Base-by-base conservation (phyloP, 2,113 vertebrate genomes). In the Columba janthina region DNA sequence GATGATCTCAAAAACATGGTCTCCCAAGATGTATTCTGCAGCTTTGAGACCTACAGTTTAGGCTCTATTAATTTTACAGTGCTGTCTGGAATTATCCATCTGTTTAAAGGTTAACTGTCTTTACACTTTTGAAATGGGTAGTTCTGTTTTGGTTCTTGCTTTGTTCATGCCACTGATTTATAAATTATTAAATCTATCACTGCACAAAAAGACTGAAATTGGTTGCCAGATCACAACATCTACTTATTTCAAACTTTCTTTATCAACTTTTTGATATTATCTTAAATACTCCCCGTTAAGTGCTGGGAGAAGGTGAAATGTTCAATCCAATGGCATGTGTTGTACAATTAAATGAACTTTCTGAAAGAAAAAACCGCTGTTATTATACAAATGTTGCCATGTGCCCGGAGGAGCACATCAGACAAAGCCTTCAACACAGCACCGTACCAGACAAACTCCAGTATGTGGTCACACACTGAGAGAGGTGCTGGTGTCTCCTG, bases 21-120 rank as follows among this genome's bases (percentile, higher is more conserved):
- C 97, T 98, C 97, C 91, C 94, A 98, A 98, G 98, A 98, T 97
- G 97, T 96, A 90, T 97, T 98, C 90, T 97, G 93, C 94, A 97
- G 97, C 97, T 97, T 93, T 74, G 97, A 98, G 98, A 97, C 97
- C 96, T 97, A 95, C 81, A 95, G 94, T 98, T 96, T 97, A 97
- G 97, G 98, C 98, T 98, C 98, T 98, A 98, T 98, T 98, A 98
- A 98, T 98, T 98, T 98, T 97, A 97, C 97, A 97, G 98, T 97
- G 97, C 98, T 98, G 98, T 98, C 98, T 98, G 97, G 98, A 98
- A 97, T 98, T 98, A 98, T 98, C 98, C 98, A 98, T 98, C 98
- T 99, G 98, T 98, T 98, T 98, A 98, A 98, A 99, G 98, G 98
- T 99, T 98, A 99, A 98, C 98, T 98, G 98, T 98, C 98, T 98